Evolutionary conservation across 2,113 vertebrate species (phyloP).

Genomic region (Ciconia stormi): DNA sequence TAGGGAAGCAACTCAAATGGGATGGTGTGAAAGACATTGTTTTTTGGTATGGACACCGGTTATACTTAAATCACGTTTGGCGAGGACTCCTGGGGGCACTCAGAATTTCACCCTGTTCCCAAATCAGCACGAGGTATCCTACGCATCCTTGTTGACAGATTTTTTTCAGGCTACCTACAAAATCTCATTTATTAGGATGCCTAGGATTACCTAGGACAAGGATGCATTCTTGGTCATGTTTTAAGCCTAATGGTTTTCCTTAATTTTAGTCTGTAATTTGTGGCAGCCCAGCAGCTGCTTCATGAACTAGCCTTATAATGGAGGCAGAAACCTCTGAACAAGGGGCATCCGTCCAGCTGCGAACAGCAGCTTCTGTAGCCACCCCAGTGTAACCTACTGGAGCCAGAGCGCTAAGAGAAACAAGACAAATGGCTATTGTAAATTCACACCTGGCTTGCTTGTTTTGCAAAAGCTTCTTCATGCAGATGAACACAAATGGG

Average conservation of each 20-base stretch:
- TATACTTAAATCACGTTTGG: not conserved
- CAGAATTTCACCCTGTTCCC: not conserved
- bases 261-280: not conserved
- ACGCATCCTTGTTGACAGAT: not conserved
- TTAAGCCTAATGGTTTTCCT: not conserved
- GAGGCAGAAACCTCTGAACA: not conserved
- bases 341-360: not conserved
- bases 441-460: not conserved
- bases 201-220: not conserved
- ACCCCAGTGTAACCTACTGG: not conserved
- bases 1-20: not conserved
- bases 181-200: not conserved
- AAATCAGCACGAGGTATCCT: not conserved
- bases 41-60: not conserved
- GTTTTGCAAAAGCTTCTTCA: not conserved
- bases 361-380: not conserved
- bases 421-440: not conserved
- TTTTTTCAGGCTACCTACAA: not conserved
- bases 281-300: not conserved
- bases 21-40: not conserved
- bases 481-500: not conserved
- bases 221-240: not conserved
- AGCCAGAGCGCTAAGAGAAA: not conserved
- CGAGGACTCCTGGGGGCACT: accelerated
- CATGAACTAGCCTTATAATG: not conserved